Conservation (phyloP, 2,797 vertebrate species). For the Sebastes ruberrimus region DNA sequence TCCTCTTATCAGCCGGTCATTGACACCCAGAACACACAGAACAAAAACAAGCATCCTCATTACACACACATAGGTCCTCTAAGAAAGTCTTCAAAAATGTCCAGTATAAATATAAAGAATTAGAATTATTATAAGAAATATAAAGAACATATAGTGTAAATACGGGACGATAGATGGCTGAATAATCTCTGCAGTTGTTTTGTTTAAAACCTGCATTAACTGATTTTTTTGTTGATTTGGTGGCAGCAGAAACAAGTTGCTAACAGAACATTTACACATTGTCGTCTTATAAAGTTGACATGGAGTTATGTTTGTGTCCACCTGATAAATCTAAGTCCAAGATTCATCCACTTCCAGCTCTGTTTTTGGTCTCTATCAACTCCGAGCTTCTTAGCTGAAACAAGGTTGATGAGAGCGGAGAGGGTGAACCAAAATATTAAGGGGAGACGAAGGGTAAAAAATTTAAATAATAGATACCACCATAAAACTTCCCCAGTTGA, state of each 20-base stretch:
- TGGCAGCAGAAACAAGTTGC: not conserved
- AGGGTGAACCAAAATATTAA: too few relatives aligned
- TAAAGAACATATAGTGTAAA: not conserved
- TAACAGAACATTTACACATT: not conserved
- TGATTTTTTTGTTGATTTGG: not conserved
- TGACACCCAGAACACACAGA: constrained; percentile 37
- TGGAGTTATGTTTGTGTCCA: not conserved
- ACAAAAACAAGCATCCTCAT: constrained; percentile 3
- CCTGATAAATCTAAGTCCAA: not conserved
- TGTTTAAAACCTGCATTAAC: not conserved
- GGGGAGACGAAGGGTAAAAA: too few relatives aligned
- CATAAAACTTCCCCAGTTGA: too few relatives aligned
- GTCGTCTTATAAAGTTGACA: not conserved
- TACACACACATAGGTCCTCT: not conserved
- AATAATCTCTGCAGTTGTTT: not conserved
- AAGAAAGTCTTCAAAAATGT: not conserved
- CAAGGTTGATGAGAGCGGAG: too few relatives aligned
- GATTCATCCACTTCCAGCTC: not conserved
- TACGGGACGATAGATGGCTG: not conserved
- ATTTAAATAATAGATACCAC: too few relatives aligned
- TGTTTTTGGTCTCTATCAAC: too few relatives aligned
- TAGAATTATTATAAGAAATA: not conserved
- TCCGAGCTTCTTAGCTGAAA: too few relatives aligned
- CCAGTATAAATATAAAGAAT: not conserved
- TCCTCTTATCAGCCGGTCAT: constrained; percentile 44